Conservation (phyloP, 2,797 vertebrate species). For the Notolabrus celidotus region DNA sequence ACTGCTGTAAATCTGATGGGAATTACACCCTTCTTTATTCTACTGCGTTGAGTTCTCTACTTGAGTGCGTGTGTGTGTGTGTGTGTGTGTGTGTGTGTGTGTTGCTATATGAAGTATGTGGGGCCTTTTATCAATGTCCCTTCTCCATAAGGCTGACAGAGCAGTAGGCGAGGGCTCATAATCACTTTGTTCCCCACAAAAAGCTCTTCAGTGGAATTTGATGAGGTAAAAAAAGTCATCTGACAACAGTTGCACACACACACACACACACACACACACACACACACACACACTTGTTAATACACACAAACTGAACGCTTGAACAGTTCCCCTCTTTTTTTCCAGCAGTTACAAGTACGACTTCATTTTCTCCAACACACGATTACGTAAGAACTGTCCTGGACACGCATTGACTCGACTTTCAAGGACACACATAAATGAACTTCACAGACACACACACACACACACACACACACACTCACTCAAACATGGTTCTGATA, state of each 20-base stretch:
- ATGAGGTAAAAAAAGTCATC: slow-evolving; percentile 39
- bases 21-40: too few species aligned
- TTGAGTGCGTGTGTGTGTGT: slow-evolving; percentile 32
- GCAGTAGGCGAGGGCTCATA: slow-evolving; percentile 49
- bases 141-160: slow-evolving; percentile 59
- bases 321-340: slow-evolving; percentile 7
- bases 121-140: slow-evolving; percentile 65
- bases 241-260: neutral
- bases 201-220: slow-evolving; percentile 69
- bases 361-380: slow-evolving; percentile 13
- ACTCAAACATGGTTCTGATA: slow-evolving; percentile 32
- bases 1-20: too few species aligned
- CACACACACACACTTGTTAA: slow-evolving; percentile 5
- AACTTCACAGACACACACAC: neutral
- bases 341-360: slow-evolving; percentile 5
- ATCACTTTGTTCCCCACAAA: slow-evolving; percentile 71
- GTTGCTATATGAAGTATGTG: slow-evolving; percentile 50
- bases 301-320: neutral
- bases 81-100: slow-evolving; percentile 31
- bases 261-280: slow-evolving; percentile 3
- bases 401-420: slow-evolving; percentile 22
- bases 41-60: slow-evolving; percentile 19
- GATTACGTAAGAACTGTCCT: slow-evolving; percentile 44
- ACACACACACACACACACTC: slow-evolving; percentile 15
- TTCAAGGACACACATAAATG: slow-evolving; percentile 15